These are phyloP conservation scores for Chromobotia macracanthus DNA, from an alignment of 2,797 vertebrate species.

Conservation along the genomic window DNA sequence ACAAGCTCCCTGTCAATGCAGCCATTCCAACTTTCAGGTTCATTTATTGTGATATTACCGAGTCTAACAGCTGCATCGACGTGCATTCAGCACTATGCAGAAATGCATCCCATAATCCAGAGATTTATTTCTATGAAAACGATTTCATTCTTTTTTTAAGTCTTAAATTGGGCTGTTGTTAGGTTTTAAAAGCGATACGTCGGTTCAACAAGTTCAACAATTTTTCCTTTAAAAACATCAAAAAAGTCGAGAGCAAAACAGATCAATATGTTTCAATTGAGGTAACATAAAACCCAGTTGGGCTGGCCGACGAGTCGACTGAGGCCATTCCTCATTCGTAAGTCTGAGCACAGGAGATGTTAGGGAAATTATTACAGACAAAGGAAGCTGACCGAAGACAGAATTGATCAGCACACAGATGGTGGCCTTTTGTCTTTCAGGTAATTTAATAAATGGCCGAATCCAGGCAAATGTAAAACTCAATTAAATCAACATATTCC, in stretches of 20 bases:
- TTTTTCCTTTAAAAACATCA: constrained; percentile 15
- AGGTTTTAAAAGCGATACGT: neutral
- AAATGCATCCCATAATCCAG: constrained; percentile 1
- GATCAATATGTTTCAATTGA: constrained; percentile 51
- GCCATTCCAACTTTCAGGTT: constrained; percentile 20
- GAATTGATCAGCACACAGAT: constrained; percentile 53
- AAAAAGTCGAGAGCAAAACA: constrained; percentile 38
- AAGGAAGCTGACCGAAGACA: constrained; percentile 29
- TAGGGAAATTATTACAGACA: constrained; percentile 50
- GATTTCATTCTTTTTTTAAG: neutral
- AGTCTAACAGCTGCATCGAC: neutral
- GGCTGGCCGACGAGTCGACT: constrained; percentile 4
- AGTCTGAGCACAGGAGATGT: constrained; percentile 44
- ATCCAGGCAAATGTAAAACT: constrained; percentile 27
- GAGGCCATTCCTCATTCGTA: constrained; percentile 39
- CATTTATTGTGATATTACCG: constrained; percentile 11
- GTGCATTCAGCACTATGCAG: constrained; percentile 2
- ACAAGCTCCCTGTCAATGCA: constrained; percentile 31
- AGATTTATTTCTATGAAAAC: constrained; percentile 28
- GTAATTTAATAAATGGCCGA: constrained; percentile 56
- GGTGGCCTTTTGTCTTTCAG: constrained; percentile 54
- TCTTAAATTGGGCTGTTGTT: neutral
- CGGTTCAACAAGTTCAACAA: neutral
- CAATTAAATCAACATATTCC: constrained; percentile 59
- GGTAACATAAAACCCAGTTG: constrained; percentile 36